Conservation (phyloP, 1,140 invertebrate genomes). For the Delia radicum region DNA sequence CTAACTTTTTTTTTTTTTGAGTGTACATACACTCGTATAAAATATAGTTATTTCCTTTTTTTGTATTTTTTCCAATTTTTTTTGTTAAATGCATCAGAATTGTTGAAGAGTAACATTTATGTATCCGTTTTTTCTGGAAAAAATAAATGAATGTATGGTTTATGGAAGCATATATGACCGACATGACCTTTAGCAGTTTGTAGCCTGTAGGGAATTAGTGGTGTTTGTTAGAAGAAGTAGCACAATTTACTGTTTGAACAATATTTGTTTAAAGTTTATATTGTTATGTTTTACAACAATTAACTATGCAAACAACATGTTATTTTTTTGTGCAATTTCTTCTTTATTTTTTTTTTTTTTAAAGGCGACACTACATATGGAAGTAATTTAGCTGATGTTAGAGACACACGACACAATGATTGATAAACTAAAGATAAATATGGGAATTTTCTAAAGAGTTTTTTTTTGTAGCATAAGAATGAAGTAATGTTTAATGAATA, state of each 20-base stretch:
- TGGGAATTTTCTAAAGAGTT: neutral
- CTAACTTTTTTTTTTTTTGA: too few relatives aligned
- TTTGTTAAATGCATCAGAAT: neutral
- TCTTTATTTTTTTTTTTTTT: neutral
- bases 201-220: neutral
- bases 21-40: too few relatives aligned
- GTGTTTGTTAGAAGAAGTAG: neutral
- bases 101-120: too few relatives aligned
- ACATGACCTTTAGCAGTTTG: neutral
- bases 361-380: neutral
- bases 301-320: neutral
- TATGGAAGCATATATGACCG: neutral
- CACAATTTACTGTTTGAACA: neutral
- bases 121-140: neutral
- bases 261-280: neutral
- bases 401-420: too few relatives aligned
- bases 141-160: neutral
- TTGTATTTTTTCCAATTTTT: too few relatives aligned
- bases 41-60: too few relatives aligned
- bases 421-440: neutral
- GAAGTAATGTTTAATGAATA: too few relatives aligned
- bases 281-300: slow-evolving; percentile 1
- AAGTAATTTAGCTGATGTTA: neutral
- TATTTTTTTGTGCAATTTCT: neutral
- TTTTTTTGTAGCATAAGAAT: too few relatives aligned